These are phyloP conservation scores for Drosophila anomalata DNA, from an alignment of 2,888 invertebrate genomes.

Conservation along the genomic window DNA sequence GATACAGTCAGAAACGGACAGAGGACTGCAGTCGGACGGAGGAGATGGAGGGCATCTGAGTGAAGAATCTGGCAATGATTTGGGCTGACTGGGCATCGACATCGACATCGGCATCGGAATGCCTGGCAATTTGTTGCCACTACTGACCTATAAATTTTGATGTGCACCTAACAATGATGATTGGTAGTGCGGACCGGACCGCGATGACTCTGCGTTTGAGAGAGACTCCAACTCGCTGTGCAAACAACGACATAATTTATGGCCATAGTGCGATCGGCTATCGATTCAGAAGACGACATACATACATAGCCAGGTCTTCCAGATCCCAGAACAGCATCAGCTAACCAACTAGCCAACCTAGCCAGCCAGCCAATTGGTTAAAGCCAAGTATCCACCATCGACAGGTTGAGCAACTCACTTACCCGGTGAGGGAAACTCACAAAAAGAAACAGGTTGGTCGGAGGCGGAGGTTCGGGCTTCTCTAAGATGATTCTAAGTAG, in stretches of 20 bases:
- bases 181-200: conserved; percentile 45
- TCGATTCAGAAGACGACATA: conserved; percentile 56
- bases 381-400: conserved; percentile 38
- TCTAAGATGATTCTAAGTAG: conserved; percentile 27
- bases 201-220: conserved; percentile 24
- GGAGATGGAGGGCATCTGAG: conserved; percentile 40
- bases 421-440: conserved; percentile 22
- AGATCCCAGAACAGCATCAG: conserved; percentile 2
- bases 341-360: conserved; percentile 26
- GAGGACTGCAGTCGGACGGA: conserved; percentile 21
- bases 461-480: conserved; percentile 6
- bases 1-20: conserved; percentile 22
- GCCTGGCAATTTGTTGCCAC: conserved; percentile 79
- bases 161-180: conserved; percentile 60
- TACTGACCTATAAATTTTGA: conserved; percentile 82
- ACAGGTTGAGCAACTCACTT: conserved; percentile 69
- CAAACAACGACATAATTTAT: conserved; percentile 74
- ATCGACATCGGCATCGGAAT: conserved; percentile 24
- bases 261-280: conserved; percentile 47
- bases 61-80: conserved; percentile 36
- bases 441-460: conserved; percentile 61
- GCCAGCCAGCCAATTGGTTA: conserved; percentile 21
- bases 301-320: conserved; percentile 40
- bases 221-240: conserved; percentile 18
- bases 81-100: conserved; percentile 21